These are phyloP conservation scores for Setophaga coronata DNA, from an alignment of 2,113 vertebrate species.

Conservation along the genomic window DNA sequence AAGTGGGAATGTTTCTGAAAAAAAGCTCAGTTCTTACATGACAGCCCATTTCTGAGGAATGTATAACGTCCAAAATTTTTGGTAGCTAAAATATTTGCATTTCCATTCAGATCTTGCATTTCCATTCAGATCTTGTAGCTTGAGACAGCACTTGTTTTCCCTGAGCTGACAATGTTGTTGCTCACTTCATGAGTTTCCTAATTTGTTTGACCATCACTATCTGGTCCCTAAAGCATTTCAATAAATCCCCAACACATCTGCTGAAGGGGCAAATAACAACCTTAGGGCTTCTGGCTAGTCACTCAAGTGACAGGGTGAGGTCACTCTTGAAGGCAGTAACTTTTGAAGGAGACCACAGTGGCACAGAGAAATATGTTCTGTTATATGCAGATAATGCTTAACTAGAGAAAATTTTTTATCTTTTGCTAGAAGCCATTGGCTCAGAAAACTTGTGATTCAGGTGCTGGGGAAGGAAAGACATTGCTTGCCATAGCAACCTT, in stretches of 20 bases:
- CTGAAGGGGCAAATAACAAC: background rate
- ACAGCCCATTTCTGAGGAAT: background rate
- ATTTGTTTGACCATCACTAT: constrained; percentile 1
- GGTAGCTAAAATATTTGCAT: background rate
- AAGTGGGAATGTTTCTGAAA: background rate
- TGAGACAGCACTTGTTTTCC: background rate
- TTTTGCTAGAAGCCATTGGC: constrained; percentile 23
- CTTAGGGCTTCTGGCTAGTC: background rate
- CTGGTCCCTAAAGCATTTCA: background rate
- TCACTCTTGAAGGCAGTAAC: constrained; percentile 8
- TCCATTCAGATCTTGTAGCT: background rate
- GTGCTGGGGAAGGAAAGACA: constrained; percentile 6
- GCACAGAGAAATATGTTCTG: background rate
- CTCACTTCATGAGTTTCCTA: background rate
- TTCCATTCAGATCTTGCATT: background rate
- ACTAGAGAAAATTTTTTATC: constrained; percentile 9
- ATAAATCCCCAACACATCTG: background rate
- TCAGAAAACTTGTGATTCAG: constrained; percentile 34
- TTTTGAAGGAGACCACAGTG: background rate
- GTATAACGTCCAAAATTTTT: background rate
- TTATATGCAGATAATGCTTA: background rate
- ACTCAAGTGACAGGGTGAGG: background rate
- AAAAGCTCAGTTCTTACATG: background rate
- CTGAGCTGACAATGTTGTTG: background rate
- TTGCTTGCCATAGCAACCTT: constrained; percentile 72